Conservation (phyloP, 2,888 invertebrate species). For the Willowsia nigromaculata region DNA sequence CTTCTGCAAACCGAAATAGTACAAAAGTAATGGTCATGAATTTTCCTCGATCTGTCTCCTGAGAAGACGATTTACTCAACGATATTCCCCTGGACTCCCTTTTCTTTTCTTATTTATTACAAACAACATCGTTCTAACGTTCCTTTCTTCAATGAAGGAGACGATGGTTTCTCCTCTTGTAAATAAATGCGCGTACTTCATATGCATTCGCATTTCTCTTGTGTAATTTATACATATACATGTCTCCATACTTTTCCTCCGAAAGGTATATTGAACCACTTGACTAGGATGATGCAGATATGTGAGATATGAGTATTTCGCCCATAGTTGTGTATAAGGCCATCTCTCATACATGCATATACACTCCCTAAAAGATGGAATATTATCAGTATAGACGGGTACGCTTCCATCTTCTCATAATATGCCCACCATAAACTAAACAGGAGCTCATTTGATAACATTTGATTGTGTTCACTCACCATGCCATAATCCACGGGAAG, state of each 20-base stretch:
- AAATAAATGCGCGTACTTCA: not conserved
- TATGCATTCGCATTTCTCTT: not conserved
- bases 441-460: slow-evolving; percentile 52
- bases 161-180: not conserved
- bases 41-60: slow-evolving; percentile 66
- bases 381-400: not conserved
- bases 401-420: slow-evolving; percentile 16
- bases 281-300: too few relatives aligned
- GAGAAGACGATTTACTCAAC: slow-evolving; percentile 67
- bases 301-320: not conserved
- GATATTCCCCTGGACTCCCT: slow-evolving; percentile 64
- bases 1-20: slow-evolving; percentile 32
- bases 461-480: slow-evolving; percentile 60
- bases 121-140: not conserved
- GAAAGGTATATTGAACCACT: not conserved
- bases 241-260: not conserved
- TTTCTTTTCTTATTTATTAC: slow-evolving; percentile 54
- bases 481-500: slow-evolving; percentile 53
- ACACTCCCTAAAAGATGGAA: not conserved
- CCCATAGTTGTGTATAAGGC: not conserved
- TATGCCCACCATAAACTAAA: slow-evolving; percentile 16
- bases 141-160: slow-evolving; percentile 17
- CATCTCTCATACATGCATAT: not conserved
- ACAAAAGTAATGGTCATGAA: slow-evolving; percentile 64
- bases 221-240: not conserved